Evolutionary conservation across 2,888 invertebrate genomes (phyloP), one percentile per base, ranked within the genome.

Genomic region (Salticus scenicus): DNA sequence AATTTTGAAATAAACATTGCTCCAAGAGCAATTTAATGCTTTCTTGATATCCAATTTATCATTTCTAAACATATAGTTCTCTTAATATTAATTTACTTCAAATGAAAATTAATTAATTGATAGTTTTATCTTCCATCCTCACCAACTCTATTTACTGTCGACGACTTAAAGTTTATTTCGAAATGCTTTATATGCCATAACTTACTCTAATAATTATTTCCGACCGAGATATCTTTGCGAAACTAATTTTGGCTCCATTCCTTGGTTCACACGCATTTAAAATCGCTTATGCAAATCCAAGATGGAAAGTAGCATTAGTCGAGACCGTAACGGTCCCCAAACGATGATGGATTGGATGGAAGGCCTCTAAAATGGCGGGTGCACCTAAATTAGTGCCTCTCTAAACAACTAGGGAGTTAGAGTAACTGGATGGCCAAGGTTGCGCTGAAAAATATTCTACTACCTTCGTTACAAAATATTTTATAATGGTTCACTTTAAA

Each of bases 181-280:
- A 17, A 14, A 17, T 14, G 37, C 10, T 37, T 37, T 4, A 4
- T 10, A 4, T 14, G 10, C 24, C 24, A 57, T 24, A 0, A 24
- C 57, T 57, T 24, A 24, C 57, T 57, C 4, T 24, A 57, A 12
- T 12, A 47, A 24, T 57, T 24, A 24, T 57, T 57, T 57, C 57
- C 57, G 7, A 17, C 57, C 57, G 20, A 20, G 57, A 57, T 57
- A 12, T 37, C 47, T 24, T 24, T 24, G 14, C 20, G 24, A 20
- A 24, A 57, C 57, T 57, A 57, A 57, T 57, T 57, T 57, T 57
- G 57, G 24, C 57, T 57, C 57, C 57, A 57, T 57, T 57, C 57
- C 57, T 57, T 57, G 57, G 57, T 57, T 57, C 57, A 57, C 57
- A 57, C 57, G 24, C 57, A 57, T 57, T 57, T 57, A 57, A 57